Conservation (phyloP, 1,140 invertebrate genomes). For the Philopotamus ludificatus region DNA sequence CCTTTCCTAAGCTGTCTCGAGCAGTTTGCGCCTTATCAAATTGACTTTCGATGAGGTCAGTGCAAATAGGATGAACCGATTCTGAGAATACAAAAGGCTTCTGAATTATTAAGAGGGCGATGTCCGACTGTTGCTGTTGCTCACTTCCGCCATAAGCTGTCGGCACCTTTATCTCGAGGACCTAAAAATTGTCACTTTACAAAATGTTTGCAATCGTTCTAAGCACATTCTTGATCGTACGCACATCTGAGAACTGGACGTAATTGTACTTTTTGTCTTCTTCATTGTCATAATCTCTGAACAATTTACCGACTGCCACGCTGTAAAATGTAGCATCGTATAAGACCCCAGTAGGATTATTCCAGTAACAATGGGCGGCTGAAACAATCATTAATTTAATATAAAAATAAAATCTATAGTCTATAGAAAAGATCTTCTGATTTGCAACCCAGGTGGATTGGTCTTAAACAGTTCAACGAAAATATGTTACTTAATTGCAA, state of each 20-base stretch:
- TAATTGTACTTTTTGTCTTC: not conserved
- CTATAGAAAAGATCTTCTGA: too few species aligned
- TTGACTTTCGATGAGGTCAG: not conserved
- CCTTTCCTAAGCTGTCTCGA: slow-evolving; percentile 11
- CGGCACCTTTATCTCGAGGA: not conserved
- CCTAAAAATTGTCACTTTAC: slow-evolving; percentile 4
- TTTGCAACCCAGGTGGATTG: too few species aligned
- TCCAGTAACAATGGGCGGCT: slow-evolving; percentile 11
- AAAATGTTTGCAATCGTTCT: too few species aligned
- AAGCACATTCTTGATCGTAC: too few species aligned
- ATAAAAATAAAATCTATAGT: too few species aligned
- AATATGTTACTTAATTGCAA: too few species aligned
- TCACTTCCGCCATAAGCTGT: slow-evolving; percentile 6
- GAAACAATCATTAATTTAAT: too few species aligned
- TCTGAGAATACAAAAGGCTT: not conserved
- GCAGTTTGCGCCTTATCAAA: slow-evolving; percentile 8
- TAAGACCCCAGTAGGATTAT: not conserved
- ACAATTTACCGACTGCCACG: slow-evolving; percentile 5
- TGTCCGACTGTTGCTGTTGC: slow-evolving; percentile 17
- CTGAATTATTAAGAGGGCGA: slow-evolving; percentile 17
- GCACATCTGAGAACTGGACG: too few species aligned
- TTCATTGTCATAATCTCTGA: not conserved
- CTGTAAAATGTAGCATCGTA: not conserved
- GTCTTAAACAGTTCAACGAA: too few species aligned
- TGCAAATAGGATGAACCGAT: slow-evolving; percentile 11